These are phyloP conservation scores for Hirundichthys speculiger DNA, from an alignment of 2,113 vertebrate genomes.

Conservation along the genomic window DNA sequence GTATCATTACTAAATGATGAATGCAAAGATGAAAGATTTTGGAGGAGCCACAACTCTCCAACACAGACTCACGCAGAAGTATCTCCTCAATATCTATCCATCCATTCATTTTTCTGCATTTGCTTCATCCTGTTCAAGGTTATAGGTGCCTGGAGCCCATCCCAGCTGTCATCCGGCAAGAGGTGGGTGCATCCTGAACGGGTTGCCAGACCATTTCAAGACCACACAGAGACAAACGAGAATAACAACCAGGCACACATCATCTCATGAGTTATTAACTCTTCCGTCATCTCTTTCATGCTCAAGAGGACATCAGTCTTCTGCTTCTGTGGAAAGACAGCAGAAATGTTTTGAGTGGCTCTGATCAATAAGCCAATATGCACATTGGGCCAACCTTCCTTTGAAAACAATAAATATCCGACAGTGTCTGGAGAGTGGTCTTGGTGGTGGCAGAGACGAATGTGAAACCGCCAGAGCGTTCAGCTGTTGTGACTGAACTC, in stretches of 20 bases:
- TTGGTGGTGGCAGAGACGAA: slow-evolving; percentile 28
- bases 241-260: not conserved
- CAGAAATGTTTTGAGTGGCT: slow-evolving; percentile 42
- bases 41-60: slow-evolving; percentile 16
- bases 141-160: no score
- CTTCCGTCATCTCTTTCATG: slow-evolving; percentile 20
- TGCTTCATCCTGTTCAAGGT: no score
- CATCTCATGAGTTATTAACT: slow-evolving; percentile 60
- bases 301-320: slow-evolving; percentile 40
- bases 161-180: no score
- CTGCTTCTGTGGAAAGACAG: slow-evolving; percentile 40
- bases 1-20: slow-evolving; percentile 25
- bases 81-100: not conserved
- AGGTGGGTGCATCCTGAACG: no score
- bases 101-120: no score
- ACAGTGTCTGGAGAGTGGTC: not conserved
- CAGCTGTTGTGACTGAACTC: slow-evolving; percentile 16
- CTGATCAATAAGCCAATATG: slow-evolving; percentile 57
- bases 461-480: slow-evolving; percentile 6
- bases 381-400: not conserved
- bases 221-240: no score
- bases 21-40: slow-evolving; percentile 48
- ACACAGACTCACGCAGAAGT: not conserved
- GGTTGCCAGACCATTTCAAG: no score
- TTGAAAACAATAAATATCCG: slow-evolving; percentile 15